A percentile compares a stretch with the other conserved stretches of the same genome.
These are phyloP conservation scores for Masnerella sp. DNA, from an alignment of 2,888 invertebrate genomes.

Conservation along the genomic window DNA sequence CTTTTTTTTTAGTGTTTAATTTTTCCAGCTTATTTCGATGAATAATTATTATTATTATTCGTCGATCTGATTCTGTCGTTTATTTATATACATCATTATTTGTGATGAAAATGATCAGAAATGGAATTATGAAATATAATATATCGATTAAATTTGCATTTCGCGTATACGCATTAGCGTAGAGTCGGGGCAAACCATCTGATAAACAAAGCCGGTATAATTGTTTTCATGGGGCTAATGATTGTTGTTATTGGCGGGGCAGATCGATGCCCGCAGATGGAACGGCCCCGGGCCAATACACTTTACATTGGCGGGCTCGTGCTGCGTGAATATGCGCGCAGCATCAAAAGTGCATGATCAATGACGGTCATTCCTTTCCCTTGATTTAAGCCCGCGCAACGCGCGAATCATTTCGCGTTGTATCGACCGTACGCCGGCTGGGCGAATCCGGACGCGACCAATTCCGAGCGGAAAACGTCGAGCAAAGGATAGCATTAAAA, in stretches of 20 bases:
- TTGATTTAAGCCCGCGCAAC: slow-evolving; percentile 41
- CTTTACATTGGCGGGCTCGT: slow-evolving; percentile 29
- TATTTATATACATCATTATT: too few species aligned
- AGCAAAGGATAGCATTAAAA: slow-evolving; percentile 26
- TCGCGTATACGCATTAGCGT: too few species aligned
- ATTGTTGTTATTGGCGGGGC: slow-evolving; percentile 58
- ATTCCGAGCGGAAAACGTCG: slow-evolving; percentile 9
- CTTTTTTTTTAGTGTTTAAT: too few species aligned
- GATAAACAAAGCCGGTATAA: slow-evolving; percentile 62
- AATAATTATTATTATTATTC: too few species aligned
- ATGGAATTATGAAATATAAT: too few species aligned
- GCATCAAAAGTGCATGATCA: slow-evolving; percentile 58
- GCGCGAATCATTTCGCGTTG: slow-evolving; percentile 47
- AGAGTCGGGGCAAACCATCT: slow-evolving; percentile 34
- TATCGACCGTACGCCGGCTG: slow-evolving; percentile 46
- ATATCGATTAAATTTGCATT: too few species aligned
- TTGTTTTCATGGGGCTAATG: slow-evolving; percentile 64
- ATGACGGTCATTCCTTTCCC: slow-evolving; percentile 57
- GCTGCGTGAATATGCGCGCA: slow-evolving; percentile 42
- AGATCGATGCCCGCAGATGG: slow-evolving; percentile 54
- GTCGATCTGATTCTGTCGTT: too few species aligned
- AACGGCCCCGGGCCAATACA: slow-evolving; percentile 43
- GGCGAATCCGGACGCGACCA: slow-evolving; percentile 24
- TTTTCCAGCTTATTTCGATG: too few species aligned
- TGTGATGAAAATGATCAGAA: too few species aligned